phyloP scores from a whole-genome alignment of 2,888 invertebrate genomes.

The Metopia argyrocephala region DNA sequence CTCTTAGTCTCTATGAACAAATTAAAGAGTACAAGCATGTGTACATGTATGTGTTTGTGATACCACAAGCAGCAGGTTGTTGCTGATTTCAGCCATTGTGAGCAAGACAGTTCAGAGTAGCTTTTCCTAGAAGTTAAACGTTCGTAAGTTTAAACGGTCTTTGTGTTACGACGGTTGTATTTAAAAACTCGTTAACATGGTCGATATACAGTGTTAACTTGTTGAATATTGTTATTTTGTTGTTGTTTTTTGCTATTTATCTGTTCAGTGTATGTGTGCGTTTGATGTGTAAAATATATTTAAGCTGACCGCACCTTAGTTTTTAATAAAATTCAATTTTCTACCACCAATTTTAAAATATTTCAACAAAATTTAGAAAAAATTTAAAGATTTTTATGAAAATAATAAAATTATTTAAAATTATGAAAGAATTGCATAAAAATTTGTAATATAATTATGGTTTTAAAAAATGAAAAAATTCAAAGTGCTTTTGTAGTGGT shows the following conservation, averaged over 20 bases:
- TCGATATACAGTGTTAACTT: conserved; percentile 56
- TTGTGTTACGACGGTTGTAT: conserved; percentile 19
- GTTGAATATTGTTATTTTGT: conserved; percentile 48
- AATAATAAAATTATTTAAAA: conserved; percentile 9
- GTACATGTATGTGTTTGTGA: background rate
- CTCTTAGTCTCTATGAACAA: background rate
- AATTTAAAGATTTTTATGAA: background rate
- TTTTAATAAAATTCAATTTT: conserved; percentile 50
- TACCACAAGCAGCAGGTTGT: conserved; percentile 24
- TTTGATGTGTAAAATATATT: conserved; percentile 42
- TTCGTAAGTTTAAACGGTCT: conserved; percentile 56
- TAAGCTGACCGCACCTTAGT: conserved; percentile 66
- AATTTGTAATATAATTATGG: background rate
- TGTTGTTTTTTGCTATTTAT: conserved; percentile 31
- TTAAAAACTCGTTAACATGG: conserved; percentile 48
- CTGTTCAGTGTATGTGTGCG: conserved; percentile 21
- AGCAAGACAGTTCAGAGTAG: conserved; percentile 46
- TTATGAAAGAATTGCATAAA: background rate
- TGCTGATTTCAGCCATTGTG: conserved; percentile 10
- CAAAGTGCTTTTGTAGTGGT: conserved; percentile 33
- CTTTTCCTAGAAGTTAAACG: conserved; percentile 61
- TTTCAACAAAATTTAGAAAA: conserved; percentile 21
- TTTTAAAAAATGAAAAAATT: conserved; percentile 25
- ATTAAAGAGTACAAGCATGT: background rate
- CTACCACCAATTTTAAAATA: conserved; percentile 37